Evolutionary conservation across 2,888 invertebrate genomes (phyloP).

Genomic region (Agonopterix subpropinquella): DNA sequence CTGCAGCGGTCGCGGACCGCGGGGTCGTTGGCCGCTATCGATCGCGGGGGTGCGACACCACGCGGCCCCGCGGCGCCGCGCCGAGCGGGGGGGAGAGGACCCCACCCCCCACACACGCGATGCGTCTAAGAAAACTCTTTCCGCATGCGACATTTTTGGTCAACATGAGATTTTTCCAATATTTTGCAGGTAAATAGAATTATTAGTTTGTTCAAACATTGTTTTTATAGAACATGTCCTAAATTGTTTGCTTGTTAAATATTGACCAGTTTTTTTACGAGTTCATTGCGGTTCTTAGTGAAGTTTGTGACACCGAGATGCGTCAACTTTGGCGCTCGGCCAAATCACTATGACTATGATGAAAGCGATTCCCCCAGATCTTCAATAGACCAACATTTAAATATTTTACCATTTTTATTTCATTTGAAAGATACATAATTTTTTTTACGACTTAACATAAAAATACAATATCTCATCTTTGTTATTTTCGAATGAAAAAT

Average conservation of each 20-base stretch:
- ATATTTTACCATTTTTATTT: constrained; percentile 13
- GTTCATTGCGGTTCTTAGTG: constrained; percentile 36
- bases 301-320: constrained; percentile 11
- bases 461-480: constrained; percentile 3
- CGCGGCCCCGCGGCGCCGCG: constrained; percentile 53
- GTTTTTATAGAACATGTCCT: constrained; percentile 21
- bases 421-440: constrained; percentile 7
- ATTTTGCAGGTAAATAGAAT: neutral
- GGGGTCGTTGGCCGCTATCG: constrained; percentile 73
- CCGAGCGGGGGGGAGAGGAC: constrained; percentile 14
- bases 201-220: constrained; percentile 12
- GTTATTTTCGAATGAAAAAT: constrained; percentile 7
- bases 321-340: constrained; percentile 38
- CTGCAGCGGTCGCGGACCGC: constrained; percentile 62
- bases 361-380: constrained; percentile 30
- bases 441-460: constrained; percentile 3
- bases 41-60: constrained; percentile 54
- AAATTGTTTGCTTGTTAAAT: constrained; percentile 29
- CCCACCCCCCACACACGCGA: constrained; percentile 30
- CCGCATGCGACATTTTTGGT: constrained; percentile 67
- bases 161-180: neutral
- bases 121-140: constrained; percentile 46
- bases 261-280: constrained; percentile 33
- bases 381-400: constrained; percentile 12
- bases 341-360: constrained; percentile 41